Base-by-base conservation (phyloP, 2,888 invertebrate genomes). In the Oasisia sp. region DNA sequence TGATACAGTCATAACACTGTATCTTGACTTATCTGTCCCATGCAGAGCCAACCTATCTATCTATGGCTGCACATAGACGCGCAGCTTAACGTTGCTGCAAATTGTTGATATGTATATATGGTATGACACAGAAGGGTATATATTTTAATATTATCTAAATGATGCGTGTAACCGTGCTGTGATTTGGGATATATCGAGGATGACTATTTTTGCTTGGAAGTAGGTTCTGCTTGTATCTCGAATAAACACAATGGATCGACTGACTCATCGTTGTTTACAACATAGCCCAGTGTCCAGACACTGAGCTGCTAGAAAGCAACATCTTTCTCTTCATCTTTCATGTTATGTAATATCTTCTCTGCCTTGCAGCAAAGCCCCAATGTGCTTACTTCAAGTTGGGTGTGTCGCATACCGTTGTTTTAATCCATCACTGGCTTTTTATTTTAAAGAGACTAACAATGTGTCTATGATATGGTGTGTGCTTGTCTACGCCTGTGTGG, bases 161-260 rank as follows among this genome's bases (percentile, higher is more conserved):
- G 74, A 74, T 74, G 74, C 74, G 27, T 27, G 74, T 74, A 74
- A 74, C 74, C 50, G n/a, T 74, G 74, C 74, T 74, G 74, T 74
- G 74, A 74, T 74, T 74, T 74, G 74, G 74, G 74, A 74, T 74
- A 74, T 74, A 74, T 74, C 74, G 7, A 74, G 74, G 74, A 74
- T 74, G 74, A 74, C 74, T 74, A 74, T 74, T 74, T 74, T 74
- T 74, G 74, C 74, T 74, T 74, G 74, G 74, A 74, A 74, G 74
- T 74, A 74, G 74, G 74, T 74, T 74, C 74, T 74, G 74, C 74
- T 74, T 27, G 74, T 74, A 74, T 74, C 74, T 74, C 74, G n/a
- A 74, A 74, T 74, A 74, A 74, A 74, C n/a, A 74, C 74, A 74
- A 74, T 74, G 74, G 74, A 74, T 27, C 74, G 74, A 74, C 74